Base-by-base conservation (phyloP, 2,888 invertebrate species). In the Andrena haemorrhoa region DNA sequence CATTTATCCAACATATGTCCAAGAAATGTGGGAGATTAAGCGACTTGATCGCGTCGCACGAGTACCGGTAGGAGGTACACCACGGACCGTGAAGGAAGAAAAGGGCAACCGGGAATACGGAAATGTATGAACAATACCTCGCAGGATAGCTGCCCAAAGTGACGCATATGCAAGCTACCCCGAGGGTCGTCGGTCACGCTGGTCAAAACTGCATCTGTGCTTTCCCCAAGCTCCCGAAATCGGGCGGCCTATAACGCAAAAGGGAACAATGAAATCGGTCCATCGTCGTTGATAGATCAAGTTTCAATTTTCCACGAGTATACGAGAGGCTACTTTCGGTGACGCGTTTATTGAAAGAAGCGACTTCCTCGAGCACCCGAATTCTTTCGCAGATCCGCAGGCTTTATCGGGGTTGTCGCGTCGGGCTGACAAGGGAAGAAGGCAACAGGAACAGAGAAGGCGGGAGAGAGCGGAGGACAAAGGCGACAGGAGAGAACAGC, bases 141-240 rank as follows among this genome's bases (percentile, higher is more conserved):
- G 47, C 66, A 74, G 64, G 65, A 29, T 63, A 26, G 78, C 85
- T 84, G 79, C 73, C 60, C 29, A 35, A 56, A 68, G 73, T 12
- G 41, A 66, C 77, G 58, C 84, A 84, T 83, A 73, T 87, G 84
- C 74, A 82, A 80, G 66, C 75, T 80, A 83, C 77, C 80, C 71
- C 60, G 69, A 63, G 70, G 69, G 60, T 77, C 79, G 83, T 81
- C 82, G 82, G 81, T 85, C 88, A 88, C 86, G 86, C 85, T 86
- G 84, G 89, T 87, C 83, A 82, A 75, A 86, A 79, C 78, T 83
- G 85, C 89, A 88, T 88, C 88, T 89, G 89, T 83, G 88, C 81
- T 86, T 80, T 74, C 20, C 56, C 26, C 56, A 35, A 68, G 41
- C 26, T 33, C 29, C 58, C 10, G n/a, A 56, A 63, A 53, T 66